phyloP scores from a whole-genome alignment of 2,888 invertebrate species.

The Horisme vitalbata region DNA sequence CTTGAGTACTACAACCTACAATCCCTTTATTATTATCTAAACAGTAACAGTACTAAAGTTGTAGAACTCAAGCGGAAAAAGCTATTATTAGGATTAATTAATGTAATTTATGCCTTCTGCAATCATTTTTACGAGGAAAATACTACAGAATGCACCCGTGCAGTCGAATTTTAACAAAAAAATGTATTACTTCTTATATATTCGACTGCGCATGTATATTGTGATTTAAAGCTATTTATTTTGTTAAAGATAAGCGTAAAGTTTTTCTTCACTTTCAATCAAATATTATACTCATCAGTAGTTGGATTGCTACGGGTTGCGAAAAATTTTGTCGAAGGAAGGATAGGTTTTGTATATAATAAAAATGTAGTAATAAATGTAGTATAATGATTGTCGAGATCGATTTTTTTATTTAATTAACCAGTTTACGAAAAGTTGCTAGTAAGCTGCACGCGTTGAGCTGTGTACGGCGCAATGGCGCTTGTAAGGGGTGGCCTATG shows the following conservation, averaged over 20 bases:
- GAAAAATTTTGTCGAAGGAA: constrained; percentile 47
- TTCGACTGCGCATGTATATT: constrained; percentile 55
- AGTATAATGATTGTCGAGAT: constrained; percentile 75
- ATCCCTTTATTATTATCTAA: constrained; percentile 1
- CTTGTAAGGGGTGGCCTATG: too few relatives aligned
- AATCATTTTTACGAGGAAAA: constrained; percentile 74
- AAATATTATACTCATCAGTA: constrained; percentile 34
- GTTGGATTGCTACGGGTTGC: constrained; percentile 43
- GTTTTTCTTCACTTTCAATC: constrained; percentile 43
- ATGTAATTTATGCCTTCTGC: constrained; percentile 63
- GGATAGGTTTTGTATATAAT: constrained; percentile 74
- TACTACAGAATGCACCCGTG: constrained; percentile 64
- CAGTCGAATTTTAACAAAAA: constrained; percentile 41
- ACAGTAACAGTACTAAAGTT: constrained; percentile 12
- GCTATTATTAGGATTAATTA: constrained; percentile 54
- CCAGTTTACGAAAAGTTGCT: too few relatives aligned
- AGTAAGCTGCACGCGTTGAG: too few relatives aligned
- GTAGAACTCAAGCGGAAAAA: constrained; percentile 37
- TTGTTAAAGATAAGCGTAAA: constrained; percentile 61
- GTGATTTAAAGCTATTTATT: constrained; percentile 71
- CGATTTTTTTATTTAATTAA: constrained; percentile 17
- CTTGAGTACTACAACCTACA: constrained; percentile 37
- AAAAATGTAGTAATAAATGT: constrained; percentile 67
- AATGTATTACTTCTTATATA: constrained; percentile 25
- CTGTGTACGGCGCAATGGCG: too few relatives aligned